Evolutionary conservation across 2,113 vertebrate species (phyloP).

Genomic region (Pomatorhinus ruficollis): DNA sequence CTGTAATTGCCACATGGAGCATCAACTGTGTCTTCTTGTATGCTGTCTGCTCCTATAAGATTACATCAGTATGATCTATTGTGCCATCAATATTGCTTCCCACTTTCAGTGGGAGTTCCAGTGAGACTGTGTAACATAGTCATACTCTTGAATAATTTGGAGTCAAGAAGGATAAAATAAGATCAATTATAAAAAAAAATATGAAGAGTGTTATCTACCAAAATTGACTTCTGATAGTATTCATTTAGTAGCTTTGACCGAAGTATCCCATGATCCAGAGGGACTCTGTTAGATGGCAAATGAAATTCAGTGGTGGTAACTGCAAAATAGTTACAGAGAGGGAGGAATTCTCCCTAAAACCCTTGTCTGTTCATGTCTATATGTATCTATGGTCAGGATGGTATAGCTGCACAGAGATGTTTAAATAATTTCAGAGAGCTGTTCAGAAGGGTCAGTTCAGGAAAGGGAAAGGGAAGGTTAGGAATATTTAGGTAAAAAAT

Average conservation of each 20-base stretch:
- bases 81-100: constrained; percentile 16
- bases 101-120: not conserved
- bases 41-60: constrained; percentile 43
- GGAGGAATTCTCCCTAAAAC: not conserved
- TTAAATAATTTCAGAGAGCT: not conserved
- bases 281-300: not conserved
- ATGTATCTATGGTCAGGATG: not conserved
- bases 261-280: not conserved
- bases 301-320: not conserved
- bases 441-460: not conserved
- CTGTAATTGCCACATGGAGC: constrained; percentile 60
- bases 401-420: not conserved
- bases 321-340: not conserved
- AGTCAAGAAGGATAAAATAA: not conserved
- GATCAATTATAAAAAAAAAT: not conserved
- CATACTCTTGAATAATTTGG: not conserved
- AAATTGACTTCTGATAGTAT: not conserved
- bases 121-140: not conserved
- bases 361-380: not conserved
- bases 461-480: not conserved
- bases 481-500: not conserved
- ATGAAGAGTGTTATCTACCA: not conserved
- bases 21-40: constrained; percentile 42
- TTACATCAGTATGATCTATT: not conserved
- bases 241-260: not conserved